Conservation (phyloP, 30 jellyfish, hydroid and myxozoan species). For the Cassiopea andromeda region DNA sequence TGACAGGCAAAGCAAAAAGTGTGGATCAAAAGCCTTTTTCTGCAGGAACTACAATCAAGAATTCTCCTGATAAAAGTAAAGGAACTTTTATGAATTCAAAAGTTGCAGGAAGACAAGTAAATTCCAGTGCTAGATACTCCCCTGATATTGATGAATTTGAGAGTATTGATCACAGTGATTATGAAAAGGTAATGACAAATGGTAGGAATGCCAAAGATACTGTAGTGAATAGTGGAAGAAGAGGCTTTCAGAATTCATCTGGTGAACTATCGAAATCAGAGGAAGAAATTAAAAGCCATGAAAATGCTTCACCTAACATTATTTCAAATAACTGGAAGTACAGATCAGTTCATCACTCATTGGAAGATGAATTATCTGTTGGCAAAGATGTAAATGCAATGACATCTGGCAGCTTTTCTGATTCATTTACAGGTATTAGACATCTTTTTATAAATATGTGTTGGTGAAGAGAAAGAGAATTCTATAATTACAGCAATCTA, state of each 20-base stretch:
- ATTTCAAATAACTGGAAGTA: constrained; percentile 41
- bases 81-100: not conserved
- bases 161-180: not conserved
- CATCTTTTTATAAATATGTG: no score
- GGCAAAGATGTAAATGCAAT: not conserved
- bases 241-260: not conserved
- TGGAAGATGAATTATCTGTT: constrained; percentile 20
- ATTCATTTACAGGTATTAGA: constrained; percentile 13
- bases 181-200: not conserved
- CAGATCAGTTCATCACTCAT: constrained; percentile 29
- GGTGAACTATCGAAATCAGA: constrained; percentile 6
- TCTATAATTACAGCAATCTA: no score
- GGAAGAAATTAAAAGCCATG: constrained; percentile 1
- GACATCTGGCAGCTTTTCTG: constrained; percentile 19
- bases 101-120: not conserved
- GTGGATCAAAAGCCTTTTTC: not conserved
- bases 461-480: no score
- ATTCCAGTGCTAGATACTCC: not conserved
- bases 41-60: not conserved
- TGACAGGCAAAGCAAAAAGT: not conserved
- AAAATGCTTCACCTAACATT: not conserved
- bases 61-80: not conserved
- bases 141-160: not conserved
- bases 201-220: not conserved
- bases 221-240: not conserved